Conservation (phyloP, 1,140 invertebrate species). For the Asobara japonica region DNA sequence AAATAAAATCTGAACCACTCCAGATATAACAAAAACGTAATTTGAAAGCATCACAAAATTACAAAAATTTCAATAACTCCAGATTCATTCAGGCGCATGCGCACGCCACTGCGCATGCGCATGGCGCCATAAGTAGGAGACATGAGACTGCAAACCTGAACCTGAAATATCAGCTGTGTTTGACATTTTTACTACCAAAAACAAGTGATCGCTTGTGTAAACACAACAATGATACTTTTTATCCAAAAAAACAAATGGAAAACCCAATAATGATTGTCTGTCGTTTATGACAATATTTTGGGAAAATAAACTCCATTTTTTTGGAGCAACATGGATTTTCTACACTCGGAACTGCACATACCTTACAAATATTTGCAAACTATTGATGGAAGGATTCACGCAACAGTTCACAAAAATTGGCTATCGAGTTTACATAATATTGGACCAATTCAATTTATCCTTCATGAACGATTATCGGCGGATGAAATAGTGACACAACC, state of each 20-base stretch:
- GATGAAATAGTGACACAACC: conserved; percentile 62
- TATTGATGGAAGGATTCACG: conserved; percentile 54
- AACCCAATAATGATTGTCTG: neutral
- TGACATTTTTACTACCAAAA: conserved; percentile 5
- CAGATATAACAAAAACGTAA: too few species aligned
- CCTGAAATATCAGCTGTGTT: conserved; percentile 23
- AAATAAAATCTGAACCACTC: too few species aligned
- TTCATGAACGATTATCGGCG: conserved; percentile 53
- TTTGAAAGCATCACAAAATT: too few species aligned
- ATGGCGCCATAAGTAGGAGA: too few species aligned
- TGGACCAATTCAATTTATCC: conserved; percentile 53
- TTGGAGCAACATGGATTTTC: conserved; percentile 50
- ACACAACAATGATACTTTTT: neutral
- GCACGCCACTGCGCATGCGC: too few species aligned
- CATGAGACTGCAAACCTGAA: too few species aligned
- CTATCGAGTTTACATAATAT: conserved; percentile 49
- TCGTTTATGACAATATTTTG: neutral
- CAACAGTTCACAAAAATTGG: conserved; percentile 58
- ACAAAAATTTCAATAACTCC: too few species aligned
- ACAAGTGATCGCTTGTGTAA: neutral
- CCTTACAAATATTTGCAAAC: conserved; percentile 56
- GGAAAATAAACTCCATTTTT: neutral
- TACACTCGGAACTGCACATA: conserved; percentile 52
- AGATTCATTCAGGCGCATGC: too few species aligned
- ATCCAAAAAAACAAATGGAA: neutral